Conservation (phyloP, 2,113 vertebrate species). For the Henicopernis longicauda region DNA sequence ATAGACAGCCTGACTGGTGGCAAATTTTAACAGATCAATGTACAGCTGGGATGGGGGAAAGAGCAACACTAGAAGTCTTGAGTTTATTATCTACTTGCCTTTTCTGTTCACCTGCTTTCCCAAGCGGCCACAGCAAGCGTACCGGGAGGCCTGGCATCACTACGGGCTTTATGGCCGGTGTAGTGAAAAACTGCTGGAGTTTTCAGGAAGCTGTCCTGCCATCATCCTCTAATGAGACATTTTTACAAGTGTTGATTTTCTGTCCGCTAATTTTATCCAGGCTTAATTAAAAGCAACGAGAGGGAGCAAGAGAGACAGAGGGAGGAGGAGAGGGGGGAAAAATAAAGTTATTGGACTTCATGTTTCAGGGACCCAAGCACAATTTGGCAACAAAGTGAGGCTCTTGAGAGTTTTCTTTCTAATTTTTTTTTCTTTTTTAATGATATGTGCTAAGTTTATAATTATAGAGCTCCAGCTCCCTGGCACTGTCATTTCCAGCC, state of each 20-base stretch:
- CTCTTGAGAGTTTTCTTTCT: background rate
- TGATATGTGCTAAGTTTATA: conserved; percentile 1
- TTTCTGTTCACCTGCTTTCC: background rate
- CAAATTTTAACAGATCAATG: background rate
- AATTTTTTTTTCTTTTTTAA: background rate
- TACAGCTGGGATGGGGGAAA: background rate
- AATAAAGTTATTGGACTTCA: background rate
- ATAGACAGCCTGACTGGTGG: fast-evolving
- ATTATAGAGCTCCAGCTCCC: conserved; percentile 19
- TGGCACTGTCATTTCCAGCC: conserved; percentile 11
- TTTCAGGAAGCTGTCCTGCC: background rate
- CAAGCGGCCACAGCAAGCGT: fast-evolving
- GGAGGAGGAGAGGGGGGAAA: background rate
- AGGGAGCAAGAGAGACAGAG: background rate
- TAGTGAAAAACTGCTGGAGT: background rate
- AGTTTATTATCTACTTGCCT: background rate
- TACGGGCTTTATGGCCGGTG: background rate
- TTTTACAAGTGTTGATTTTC: conserved; percentile 44
- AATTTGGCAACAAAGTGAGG: background rate
- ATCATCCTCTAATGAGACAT: background rate
- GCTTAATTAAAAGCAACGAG: conserved; percentile 46
- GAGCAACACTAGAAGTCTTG: background rate
- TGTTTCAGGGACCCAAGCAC: background rate
- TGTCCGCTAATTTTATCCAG: conserved; percentile 22
- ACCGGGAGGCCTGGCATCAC: background rate